Percentiles rank a stretch among this genome's conserved stretches.
Evolutionary conservation across 2,888 invertebrate genomes (phyloP).

Genomic region (Epicampocera succincta): DNA sequence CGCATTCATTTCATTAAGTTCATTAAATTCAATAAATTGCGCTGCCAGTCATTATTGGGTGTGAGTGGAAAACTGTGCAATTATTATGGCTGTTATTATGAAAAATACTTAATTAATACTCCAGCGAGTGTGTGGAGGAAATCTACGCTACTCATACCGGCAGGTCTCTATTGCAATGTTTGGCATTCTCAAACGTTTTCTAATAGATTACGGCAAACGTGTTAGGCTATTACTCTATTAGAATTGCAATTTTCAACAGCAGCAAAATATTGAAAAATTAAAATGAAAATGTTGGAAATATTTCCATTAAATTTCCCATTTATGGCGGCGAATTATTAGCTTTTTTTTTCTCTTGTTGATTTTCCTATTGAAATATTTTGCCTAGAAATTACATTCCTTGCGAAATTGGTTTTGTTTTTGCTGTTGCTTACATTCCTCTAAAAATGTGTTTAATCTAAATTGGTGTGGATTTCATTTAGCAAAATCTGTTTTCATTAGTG

Average conservation of each 20-base stretch:
- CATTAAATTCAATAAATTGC: no score
- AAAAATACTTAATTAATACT: no score
- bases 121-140: no score
- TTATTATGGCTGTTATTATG: no score
- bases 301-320: constrained; percentile 31
- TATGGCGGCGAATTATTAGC: background rate
- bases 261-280: background rate
- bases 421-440: constrained; percentile 1
- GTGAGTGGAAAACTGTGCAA: no score
- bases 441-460: constrained; percentile 62
- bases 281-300: constrained; percentile 1
- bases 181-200: constrained; percentile 15
- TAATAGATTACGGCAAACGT: constrained; percentile 20
- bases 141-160: no score
- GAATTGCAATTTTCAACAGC: constrained; percentile 41
- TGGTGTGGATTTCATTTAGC: constrained; percentile 54
- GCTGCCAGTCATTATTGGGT: no score
- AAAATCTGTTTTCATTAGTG: constrained; percentile 51
- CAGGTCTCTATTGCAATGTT: constrained; percentile 12
- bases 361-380: constrained; percentile 10
- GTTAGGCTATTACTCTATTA: constrained; percentile 27
- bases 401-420: background rate
- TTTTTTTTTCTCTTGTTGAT: background rate
- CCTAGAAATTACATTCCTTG: constrained; percentile 44
- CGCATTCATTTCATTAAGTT: no score